Conservation (phyloP, 1,140 invertebrate genomes). For the Sitodiplosis mosellana region DNA sequence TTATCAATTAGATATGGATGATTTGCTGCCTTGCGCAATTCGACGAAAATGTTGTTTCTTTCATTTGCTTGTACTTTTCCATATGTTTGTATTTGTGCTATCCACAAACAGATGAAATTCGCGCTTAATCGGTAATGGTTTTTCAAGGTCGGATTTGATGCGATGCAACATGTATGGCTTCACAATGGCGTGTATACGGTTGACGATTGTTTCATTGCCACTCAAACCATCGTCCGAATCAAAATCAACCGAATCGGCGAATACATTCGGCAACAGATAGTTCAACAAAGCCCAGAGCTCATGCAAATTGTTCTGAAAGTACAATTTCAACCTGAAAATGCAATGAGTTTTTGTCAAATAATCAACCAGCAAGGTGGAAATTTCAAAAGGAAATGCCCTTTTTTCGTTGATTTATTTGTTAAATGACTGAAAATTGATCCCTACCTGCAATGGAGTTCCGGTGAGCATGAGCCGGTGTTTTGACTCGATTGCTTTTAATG, state of each 20-base stretch:
- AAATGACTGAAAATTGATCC: too few relatives aligned
- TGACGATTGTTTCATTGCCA: slow-evolving; percentile 77
- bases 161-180: slow-evolving; percentile 78
- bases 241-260: slow-evolving; percentile 79
- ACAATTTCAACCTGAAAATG: too few relatives aligned
- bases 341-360: too few relatives aligned
- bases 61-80: slow-evolving; percentile 75
- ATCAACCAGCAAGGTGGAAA: too few relatives aligned
- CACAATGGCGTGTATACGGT: slow-evolving; percentile 74
- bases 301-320: slow-evolving; percentile 89
- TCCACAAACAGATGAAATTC: slow-evolving; percentile 65
- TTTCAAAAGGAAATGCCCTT: too few relatives aligned
- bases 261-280: slow-evolving; percentile 87
- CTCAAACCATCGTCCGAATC: slow-evolving; percentile 51
- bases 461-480: slow-evolving; percentile 63
- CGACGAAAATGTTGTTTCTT: slow-evolving; percentile 47
- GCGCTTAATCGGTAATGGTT: slow-evolving; percentile 40
- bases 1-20: slow-evolving; percentile 81
- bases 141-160: slow-evolving; percentile 80
- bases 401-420: too few relatives aligned
- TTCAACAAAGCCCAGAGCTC: slow-evolving; percentile 95
- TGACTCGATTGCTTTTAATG: slow-evolving; percentile 61
- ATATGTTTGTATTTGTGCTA: slow-evolving; percentile 94
- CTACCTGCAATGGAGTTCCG: slow-evolving; percentile 44
- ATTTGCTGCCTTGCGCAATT: slow-evolving; percentile 86